Evolutionary conservation across 1,140 invertebrate species (phyloP).

Genomic region (Trichogramma pretiosum): DNA sequence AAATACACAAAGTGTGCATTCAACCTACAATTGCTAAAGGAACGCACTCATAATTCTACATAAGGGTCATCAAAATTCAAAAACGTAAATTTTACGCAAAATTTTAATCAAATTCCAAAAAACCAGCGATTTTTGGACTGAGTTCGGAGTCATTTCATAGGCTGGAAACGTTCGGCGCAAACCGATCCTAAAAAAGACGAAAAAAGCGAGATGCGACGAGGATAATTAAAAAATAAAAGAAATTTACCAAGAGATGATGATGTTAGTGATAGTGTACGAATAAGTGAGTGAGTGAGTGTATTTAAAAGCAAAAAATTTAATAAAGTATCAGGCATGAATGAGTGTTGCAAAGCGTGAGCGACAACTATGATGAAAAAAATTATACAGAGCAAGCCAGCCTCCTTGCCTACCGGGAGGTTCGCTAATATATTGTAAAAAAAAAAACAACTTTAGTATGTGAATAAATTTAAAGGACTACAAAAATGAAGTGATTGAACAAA

Average conservation of each 20-base stretch:
- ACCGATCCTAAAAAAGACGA: slow-evolving; percentile 45
- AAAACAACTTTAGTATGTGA: slow-evolving; percentile 34
- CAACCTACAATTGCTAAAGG: too few species aligned
- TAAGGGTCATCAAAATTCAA: too few species aligned
- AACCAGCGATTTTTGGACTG: slow-evolving; percentile 41
- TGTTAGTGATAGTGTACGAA: slow-evolving; percentile 31
- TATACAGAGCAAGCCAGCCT: slow-evolving; percentile 45
- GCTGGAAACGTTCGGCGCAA: slow-evolving; percentile 46
- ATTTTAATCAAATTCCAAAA: slow-evolving; percentile 25
- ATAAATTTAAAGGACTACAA: slow-evolving; percentile 34
- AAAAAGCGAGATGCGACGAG: slow-evolving; percentile 23
- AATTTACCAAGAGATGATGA: too few species aligned
- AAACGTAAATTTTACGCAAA: too few species aligned
- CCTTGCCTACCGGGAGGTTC: slow-evolving; percentile 46
- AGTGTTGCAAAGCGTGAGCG: slow-evolving; percentile 22
- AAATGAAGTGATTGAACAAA: slow-evolving; percentile 32
- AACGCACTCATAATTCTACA: too few species aligned
- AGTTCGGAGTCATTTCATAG: slow-evolving; percentile 46
- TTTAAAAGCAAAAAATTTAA: slow-evolving; percentile 18
- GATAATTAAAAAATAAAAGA: too few species aligned
- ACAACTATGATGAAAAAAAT: slow-evolving; percentile 37
- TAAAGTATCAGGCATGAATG: slow-evolving; percentile 16
- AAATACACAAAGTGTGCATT: slow-evolving; percentile 17
- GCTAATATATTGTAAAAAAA: slow-evolving; percentile 46
- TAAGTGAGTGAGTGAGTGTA: slow-evolving; percentile 26